Evolutionary conservation across 2,797 vertebrate species (phyloP).

Genomic region (Myoxocephalus aenaeus): DNA sequence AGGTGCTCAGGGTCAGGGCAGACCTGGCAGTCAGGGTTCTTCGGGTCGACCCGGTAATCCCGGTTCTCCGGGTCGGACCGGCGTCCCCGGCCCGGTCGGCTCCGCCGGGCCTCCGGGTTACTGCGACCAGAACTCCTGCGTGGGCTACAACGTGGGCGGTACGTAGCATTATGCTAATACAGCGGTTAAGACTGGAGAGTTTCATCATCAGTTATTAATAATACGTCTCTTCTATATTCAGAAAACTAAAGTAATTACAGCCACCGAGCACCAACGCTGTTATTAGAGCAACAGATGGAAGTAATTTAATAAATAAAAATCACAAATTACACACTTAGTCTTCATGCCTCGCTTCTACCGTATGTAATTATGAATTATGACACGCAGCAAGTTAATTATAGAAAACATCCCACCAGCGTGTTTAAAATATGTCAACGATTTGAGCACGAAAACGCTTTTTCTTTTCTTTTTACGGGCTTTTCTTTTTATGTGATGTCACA

Average conservation of each 20-base stretch:
- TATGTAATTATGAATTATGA: neutral
- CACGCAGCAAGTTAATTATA: neutral
- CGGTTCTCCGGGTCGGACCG: constrained; percentile 88
- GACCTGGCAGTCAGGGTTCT: constrained; percentile 88
- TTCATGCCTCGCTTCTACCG: neutral
- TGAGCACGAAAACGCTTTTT: constrained; percentile 24
- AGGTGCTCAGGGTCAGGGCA: constrained; percentile 92
- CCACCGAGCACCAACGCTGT: neutral
- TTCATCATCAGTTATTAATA: neutral
- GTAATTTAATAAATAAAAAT: neutral
- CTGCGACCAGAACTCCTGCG: constrained; percentile 94
- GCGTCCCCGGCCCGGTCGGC: constrained; percentile 89
- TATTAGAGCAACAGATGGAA: neutral
- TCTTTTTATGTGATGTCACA: no score
- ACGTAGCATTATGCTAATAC: constrained; percentile 27
- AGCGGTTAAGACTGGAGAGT: neutral
- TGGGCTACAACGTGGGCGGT: constrained; percentile 94
- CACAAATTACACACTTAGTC: neutral
- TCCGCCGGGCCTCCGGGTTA: constrained; percentile 92
- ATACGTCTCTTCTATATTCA: no score
- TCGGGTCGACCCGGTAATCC: constrained; percentile 92
- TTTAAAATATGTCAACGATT: neutral
- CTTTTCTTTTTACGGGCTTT: no score
- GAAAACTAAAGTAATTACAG: neutral
- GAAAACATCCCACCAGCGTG: neutral